Conservation (phyloP, 2,113 vertebrate species). For the Eulemur rufifrons region DNA sequence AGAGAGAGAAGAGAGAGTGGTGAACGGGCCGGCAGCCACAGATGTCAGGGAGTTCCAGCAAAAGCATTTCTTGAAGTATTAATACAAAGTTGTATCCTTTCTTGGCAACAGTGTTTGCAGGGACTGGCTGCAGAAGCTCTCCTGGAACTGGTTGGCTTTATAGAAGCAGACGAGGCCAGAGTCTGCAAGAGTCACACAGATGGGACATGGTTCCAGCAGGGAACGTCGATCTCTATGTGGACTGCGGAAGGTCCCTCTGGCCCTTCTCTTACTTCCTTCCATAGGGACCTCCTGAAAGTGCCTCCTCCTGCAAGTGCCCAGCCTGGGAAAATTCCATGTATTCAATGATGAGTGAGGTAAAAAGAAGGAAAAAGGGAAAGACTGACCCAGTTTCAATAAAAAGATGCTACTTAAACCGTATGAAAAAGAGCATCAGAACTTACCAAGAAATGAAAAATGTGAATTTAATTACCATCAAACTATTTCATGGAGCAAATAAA, state of each 20-base stretch:
- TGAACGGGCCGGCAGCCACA: neutral
- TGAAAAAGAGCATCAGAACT: neutral
- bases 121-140: neutral
- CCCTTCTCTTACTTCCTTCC: neutral
- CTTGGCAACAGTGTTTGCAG: neutral
- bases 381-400: neutral
- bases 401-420: neutral
- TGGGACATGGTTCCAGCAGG: neutral
- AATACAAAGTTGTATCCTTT: neutral
- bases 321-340: neutral
- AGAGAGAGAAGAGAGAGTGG: neutral
- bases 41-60: neutral
- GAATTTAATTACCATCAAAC: neutral
- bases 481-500: neutral
- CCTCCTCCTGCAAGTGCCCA: neutral
- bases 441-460: neutral
- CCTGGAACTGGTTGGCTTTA: neutral
- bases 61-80: neutral
- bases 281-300: neutral
- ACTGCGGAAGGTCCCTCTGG: neutral
- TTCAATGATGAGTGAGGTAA: neutral
- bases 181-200: neutral
- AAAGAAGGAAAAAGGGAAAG: neutral
- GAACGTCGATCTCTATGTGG: neutral
- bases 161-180: neutral